Evolutionary conservation across 2,797 vertebrate genomes (phyloP), one percentile per base, ranked within the genome.

Genomic region (Neoniphon sammara): DNA sequence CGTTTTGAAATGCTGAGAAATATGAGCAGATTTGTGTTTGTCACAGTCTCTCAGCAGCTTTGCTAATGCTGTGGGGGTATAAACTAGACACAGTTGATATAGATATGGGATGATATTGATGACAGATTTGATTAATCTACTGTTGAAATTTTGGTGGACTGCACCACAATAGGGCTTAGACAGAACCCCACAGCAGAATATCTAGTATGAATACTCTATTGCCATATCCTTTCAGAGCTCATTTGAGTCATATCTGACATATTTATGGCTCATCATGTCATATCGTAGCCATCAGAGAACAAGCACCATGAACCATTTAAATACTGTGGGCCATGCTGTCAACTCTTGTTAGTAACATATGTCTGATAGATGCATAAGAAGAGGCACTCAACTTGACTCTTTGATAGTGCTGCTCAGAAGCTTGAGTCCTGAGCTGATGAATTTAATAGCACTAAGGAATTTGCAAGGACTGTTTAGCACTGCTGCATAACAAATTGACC

Each of bases 301-400:
- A 83, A 86, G 90, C 81, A 91, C 91, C 87, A 90, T 89, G 88
- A 91, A 92, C 88, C 90, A 89, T 91, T 91, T 91, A 93, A 91
- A 90, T 92, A 93, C 92, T 92, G 83, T 87, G 91, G 92, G 91
- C 92, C 85, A 91, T 89, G 87, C 91, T 93, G 92, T 93, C 92
- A 85, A 70, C 81, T 91, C 76, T 73, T 68, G 87, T 93, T 92
- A 92, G 87, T 21, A 84, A 85, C 89, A 89, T 90, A 88, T 86
- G 83, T 86, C 89, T 88, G 89, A 90, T 81, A 76, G 84, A 89
- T 80, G 77, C 85, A 84, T 82, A 86, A 87, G 77, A 88, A 88
- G 82, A 87, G 84, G 87, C 88, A 90, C 89, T 92, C 83, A 78
- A 82, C 80, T 89, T 80, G 81, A 86, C 85, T 90, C 78, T 84